Evolutionary conservation across 2,888 invertebrate genomes (phyloP), one percentile per base, ranked within the genome.

Genomic region (Orgyia antiqua): DNA sequence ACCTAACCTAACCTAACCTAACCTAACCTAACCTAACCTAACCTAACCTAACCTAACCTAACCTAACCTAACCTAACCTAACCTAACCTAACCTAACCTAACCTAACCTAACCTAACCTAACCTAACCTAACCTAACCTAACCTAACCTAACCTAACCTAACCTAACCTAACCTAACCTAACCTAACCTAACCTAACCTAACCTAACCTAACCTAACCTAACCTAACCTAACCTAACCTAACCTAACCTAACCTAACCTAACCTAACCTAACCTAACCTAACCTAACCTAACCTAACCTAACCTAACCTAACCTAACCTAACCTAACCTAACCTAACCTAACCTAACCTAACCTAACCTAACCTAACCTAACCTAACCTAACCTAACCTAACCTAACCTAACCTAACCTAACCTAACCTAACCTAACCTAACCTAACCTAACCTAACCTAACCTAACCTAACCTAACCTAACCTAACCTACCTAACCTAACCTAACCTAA

Each of bases 391-490:
- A 43, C 43, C 42, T 37, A 39, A 42, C 43, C 39, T 41, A 42
- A 39, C 43, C 43, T 37, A 42, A 39, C 46, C 41, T 37, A 43
- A 41, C 43, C 43, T 37, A 42, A 43, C 41, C 41, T 45, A 41
- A 41, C 40, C 44, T 45, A 41, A 41, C 44, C 44, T 45, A 41
- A 41, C 44, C 44, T 45, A 41, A 41, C 44, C 45, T 45, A 41
- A 41, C 44, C 44, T 45, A 41, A 41, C 44, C 41, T 44, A 40
- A 39, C 44, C 39, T 39, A 39, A 39, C 43, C 45, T 39, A 37
- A 40, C 40, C 44, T 40, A 38, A 40, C 44, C 44, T 44, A 40
- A 40, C 44, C 44, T 43, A 39, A 39, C 43, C 43, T 39, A 39
- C 41, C 44, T 44, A 41, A 41, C 44, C 44, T 42, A 35, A 18